phyloP scores from a whole-genome alignment of 2,797 vertebrate genomes.

The Glossophaga mutica region DNA sequence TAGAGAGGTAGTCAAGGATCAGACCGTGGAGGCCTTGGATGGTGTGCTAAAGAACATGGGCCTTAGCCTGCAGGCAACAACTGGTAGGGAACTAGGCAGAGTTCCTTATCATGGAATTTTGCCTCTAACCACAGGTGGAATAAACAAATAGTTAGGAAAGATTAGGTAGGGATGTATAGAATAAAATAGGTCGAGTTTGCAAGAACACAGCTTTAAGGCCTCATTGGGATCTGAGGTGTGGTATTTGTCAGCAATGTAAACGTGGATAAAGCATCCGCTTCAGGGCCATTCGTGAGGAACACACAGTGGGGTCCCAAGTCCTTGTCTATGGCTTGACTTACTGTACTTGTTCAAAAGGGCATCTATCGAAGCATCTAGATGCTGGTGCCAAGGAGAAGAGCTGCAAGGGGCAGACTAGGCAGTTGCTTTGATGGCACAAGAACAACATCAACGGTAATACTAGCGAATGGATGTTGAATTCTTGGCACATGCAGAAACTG shows the following conservation, averaged over 20 bases:
- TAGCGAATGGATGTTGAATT: not conserved
- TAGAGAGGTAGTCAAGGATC: not conserved
- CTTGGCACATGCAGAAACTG: not conserved
- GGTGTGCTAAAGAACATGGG: not conserved
- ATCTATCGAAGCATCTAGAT: not conserved
- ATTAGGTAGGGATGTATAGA: not conserved
- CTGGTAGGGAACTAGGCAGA: not conserved
- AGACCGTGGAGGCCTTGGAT: not conserved
- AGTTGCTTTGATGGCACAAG: not conserved
- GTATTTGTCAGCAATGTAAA: not conserved
- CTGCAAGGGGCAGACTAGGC: no score
- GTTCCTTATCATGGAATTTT: not conserved
- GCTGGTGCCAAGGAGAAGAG: not conserved
- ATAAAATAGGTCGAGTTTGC: not conserved
- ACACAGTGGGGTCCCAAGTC: not conserved
- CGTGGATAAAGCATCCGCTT: not conserved
- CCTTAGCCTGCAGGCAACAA: not conserved
- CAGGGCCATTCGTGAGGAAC: not conserved
- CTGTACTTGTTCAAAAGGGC: not conserved
- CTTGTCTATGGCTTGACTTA: not conserved
- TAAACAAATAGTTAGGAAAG: not conserved
- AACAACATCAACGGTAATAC: not conserved
- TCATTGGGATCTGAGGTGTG: not conserved
- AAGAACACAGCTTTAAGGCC: not conserved
- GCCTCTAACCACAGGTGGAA: not conserved